Conservation (phyloP, 2,797 vertebrate genomes). For the Rallus crepitans region DNA sequence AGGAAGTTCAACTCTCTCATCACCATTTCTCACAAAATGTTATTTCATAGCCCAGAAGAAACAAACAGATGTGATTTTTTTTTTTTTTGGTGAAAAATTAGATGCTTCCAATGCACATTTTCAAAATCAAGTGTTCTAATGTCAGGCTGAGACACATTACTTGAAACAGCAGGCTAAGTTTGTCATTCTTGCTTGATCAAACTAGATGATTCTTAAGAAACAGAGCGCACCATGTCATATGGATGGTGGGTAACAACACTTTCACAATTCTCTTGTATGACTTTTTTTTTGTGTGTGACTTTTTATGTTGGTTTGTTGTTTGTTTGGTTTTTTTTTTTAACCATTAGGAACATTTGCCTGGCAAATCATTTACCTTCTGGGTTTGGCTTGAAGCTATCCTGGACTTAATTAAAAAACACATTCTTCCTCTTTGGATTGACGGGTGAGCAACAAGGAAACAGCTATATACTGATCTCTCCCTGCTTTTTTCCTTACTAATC, state of each 20-base stretch:
- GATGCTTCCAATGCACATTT: neutral
- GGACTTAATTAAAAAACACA: slow-evolving; percentile 96
- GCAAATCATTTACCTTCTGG: slow-evolving; percentile 97
- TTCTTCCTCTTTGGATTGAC: slow-evolving; percentile 96
- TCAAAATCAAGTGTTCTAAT: neutral
- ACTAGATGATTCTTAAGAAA: neutral
- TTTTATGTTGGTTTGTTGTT: neutral
- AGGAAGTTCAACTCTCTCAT: neutral
- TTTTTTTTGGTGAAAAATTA: neutral
- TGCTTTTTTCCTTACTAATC: neutral
- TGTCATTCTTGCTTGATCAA: neutral
- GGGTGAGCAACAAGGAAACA: slow-evolving; percentile 82
- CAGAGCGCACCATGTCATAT: neutral
- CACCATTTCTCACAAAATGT: neutral
- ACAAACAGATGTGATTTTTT: neutral
- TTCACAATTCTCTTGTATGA: neutral
- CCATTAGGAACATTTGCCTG: slow-evolving; percentile 90
- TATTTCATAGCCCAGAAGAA: neutral
- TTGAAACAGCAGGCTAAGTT: neutral
- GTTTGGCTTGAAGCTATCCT: slow-evolving; percentile 96
- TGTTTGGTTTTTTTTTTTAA: neutral
- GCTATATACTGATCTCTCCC: neutral
- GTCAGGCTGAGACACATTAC: neutral
- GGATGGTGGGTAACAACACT: neutral
- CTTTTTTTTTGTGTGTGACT: neutral